Evolutionary conservation across 92 coral and sea anemone genomes (phyloP), one percentile per base, ranked within the genome.

Genomic region (Actinernus sp.): DNA sequence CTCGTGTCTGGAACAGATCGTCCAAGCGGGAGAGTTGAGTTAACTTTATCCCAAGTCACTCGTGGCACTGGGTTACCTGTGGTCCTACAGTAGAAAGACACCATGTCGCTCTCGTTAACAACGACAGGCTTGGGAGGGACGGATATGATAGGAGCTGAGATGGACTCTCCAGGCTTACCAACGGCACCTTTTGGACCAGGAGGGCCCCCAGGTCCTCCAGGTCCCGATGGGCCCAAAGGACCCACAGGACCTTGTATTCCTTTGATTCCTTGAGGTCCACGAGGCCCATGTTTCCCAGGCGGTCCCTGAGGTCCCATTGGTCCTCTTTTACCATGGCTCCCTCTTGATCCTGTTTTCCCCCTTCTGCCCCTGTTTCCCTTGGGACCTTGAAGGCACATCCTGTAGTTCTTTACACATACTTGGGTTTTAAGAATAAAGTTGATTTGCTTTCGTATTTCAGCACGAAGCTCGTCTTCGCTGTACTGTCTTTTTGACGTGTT

Each of bases 211-310:
- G n/a, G n/a, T n/a, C n/a, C n/a, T n/a, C n/a, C n/a, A n/a, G n/a
- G n/a, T n/a, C n/a, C n/a, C 17, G 54, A 29, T 19, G 39, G 64
- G 17, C 64, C 74, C 2, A 39, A 18, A 33, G 41, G 59, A 53
- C 74, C 74, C 25, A 31, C n/a, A n/a, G n/a, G n/a, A n/a, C n/a
- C n/a, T n/a, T n/a, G n/a, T n/a, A n/a, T n/a, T n/a, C n/a, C n/a
- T n/a, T n/a, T n/a, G n/a, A n/a, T n/a, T n/a, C n/a, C n/a, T n/a
- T n/a, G n/a, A 19, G 58, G 49, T 24, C 92, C 92, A 32, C 24
- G 31, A 1, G 92, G 79, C 40, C 92, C 91, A 40, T 57, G 76
- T 63, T 85, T 85, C 32, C 86, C 91, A 10, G 68, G 63, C 12
- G 72, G 66, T 2, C 88, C 85, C 26, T 29, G 29, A 16, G 66